Conservation (phyloP, 2,113 vertebrate genomes). For the Ailuropoda melanoleuca region DNA sequence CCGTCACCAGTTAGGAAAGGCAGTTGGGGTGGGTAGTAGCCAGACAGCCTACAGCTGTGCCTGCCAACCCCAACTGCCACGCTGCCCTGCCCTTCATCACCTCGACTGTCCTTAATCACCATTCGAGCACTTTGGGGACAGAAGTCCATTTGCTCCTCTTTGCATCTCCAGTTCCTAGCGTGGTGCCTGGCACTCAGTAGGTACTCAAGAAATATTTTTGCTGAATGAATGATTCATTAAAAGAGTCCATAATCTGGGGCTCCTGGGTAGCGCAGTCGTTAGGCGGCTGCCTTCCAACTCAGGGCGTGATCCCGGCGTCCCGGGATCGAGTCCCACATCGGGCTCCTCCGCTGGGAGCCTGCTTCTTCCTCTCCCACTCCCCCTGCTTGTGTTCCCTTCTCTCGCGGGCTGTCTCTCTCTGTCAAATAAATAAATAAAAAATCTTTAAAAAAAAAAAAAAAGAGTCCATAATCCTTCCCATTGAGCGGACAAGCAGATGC, state of each 20-base stretch:
- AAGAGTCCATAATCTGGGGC: background rate
- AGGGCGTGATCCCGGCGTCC: too few species aligned
- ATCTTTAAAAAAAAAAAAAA: too few species aligned
- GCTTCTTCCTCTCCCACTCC: too few species aligned
- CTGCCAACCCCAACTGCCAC: background rate
- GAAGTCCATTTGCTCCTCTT: background rate
- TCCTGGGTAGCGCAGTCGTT: too few species aligned
- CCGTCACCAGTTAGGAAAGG: background rate
- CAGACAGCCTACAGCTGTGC: background rate
- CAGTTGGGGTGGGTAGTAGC: background rate
- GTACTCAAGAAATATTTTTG: slow-evolving; percentile 24
- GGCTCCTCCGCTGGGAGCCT: too few species aligned
- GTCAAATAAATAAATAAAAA: too few species aligned
- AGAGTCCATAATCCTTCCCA: background rate
- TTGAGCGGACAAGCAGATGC: background rate
- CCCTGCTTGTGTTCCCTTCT: too few species aligned
- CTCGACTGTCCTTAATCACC: background rate
- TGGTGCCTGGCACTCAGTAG: background rate
- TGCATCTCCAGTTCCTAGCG: background rate
- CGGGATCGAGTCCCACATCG: too few species aligned
- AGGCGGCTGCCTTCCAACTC: too few species aligned
- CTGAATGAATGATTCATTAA: background rate
- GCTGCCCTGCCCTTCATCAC: background rate
- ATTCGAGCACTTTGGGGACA: background rate
- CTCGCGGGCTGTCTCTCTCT: too few species aligned